Evolutionary conservation across 2,888 invertebrate species (phyloP).

Genomic region (Pristionchus fissidentatus): DNA sequence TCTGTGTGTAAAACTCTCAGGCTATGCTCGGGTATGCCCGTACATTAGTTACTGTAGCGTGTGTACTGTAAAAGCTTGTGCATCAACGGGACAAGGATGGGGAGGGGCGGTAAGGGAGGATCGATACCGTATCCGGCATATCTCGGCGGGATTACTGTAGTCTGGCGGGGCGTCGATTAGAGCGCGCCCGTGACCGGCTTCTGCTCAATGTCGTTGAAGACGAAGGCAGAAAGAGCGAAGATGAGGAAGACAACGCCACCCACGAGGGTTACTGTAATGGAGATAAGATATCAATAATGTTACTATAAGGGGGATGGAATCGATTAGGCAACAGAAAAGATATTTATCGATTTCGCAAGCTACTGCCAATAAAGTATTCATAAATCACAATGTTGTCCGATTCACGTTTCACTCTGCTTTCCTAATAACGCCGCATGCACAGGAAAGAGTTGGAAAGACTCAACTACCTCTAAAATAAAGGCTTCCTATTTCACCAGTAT

Average conservation of each 20-base stretch:
- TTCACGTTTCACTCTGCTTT: too few species aligned
- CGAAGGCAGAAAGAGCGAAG: constrained; percentile 92
- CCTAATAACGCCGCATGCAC: too few species aligned
- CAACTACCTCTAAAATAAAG: too few species aligned
- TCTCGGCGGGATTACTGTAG: too few species aligned
- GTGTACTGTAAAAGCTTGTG: neutral
- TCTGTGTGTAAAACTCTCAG: constrained; percentile 2
- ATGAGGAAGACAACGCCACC: constrained; percentile 95
- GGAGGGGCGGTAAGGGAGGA: too few species aligned
- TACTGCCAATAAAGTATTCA: neutral
- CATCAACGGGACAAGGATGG: neutral
- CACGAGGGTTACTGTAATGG: constrained; percentile 89
- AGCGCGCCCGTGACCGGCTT: neutral
- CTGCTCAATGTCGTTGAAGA: constrained; percentile 81
- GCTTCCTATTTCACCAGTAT: too few species aligned
- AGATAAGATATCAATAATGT: neutral
- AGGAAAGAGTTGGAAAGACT: too few species aligned
- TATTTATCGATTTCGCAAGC: neutral
- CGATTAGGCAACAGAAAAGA: neutral
- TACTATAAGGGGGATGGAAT: neutral
- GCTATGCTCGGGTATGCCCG: constrained; percentile 21
- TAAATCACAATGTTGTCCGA: too few species aligned
- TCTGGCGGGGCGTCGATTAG: neutral
- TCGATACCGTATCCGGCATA: too few species aligned
- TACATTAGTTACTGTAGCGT: neutral